A percentile compares a stretch with the other conserved stretches of the same genome.
phyloP scores from a whole-genome alignment of 2,888 invertebrate species.

The Melipona bicolor region DNA sequence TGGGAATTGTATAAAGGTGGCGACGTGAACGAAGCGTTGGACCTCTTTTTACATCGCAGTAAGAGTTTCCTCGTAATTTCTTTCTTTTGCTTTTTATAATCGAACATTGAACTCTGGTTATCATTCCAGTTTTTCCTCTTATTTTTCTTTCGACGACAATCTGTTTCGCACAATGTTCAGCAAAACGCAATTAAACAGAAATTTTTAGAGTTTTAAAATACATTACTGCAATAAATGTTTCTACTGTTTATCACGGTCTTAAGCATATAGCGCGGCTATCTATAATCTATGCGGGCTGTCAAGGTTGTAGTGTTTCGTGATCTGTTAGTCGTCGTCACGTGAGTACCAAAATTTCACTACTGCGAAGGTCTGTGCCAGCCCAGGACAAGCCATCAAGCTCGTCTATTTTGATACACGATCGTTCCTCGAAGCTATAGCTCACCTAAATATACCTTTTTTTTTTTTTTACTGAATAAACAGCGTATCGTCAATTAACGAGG shows the following conservation, averaged over 20 bases:
- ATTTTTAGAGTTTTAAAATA: background rate
- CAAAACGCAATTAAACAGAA: background rate
- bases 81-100: background rate
- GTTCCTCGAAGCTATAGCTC: background rate
- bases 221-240: background rate
- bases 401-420: conserved; percentile 49
- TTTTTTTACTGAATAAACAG: background rate
- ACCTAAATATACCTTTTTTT: background rate
- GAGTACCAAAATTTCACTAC: conserved; percentile 49
- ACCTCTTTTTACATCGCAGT: background rate
- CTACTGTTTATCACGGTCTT: background rate
- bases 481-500: background rate
- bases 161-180: background rate
- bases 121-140: background rate
- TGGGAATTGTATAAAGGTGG: no score
- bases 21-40: background rate
- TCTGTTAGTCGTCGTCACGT: conserved; percentile 24
- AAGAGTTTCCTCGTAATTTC: background rate
- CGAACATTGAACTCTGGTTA: background rate
- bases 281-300: conserved; percentile 28
- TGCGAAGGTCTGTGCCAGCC: conserved; percentile 51
- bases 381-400: conserved; percentile 30
- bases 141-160: background rate
- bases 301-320: conserved; percentile 41
- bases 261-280: background rate